These are phyloP conservation scores for Pyrrhosoma nymphula DNA, from an alignment of 2,888 invertebrate genomes.

Conservation along the genomic window DNA sequence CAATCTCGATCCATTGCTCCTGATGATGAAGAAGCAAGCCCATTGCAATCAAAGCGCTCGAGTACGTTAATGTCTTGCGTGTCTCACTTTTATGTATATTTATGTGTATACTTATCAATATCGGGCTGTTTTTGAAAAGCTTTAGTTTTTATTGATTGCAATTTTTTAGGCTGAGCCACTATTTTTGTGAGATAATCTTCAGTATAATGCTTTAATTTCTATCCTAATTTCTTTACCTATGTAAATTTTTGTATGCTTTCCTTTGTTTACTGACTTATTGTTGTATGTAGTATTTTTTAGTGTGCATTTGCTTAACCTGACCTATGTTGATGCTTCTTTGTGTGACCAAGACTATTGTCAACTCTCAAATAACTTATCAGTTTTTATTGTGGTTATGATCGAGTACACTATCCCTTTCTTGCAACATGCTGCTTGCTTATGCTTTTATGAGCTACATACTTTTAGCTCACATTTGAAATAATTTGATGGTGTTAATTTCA, in stretches of 20 bases:
- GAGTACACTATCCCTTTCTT: neutral
- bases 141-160: neutral
- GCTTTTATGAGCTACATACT: no score
- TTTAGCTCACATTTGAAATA: no score
- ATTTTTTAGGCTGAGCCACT: slow-evolving; percentile 43
- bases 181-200: neutral
- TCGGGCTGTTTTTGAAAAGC: slow-evolving; percentile 43
- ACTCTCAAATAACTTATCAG: neutral
- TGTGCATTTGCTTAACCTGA: neutral
- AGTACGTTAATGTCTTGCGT: slow-evolving; percentile 82
- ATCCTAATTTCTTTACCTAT: neutral
- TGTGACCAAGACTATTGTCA: neutral
- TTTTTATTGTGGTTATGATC: neutral
- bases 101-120: neutral
- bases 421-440: neutral
- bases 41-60: slow-evolving; percentile 90
- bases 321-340: neutral
- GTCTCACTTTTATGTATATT: slow-evolving; percentile 72
- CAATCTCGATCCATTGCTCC: slow-evolving; percentile 77
- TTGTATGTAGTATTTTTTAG: neutral
- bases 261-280: neutral
- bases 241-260: neutral
- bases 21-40: slow-evolving; percentile 89
- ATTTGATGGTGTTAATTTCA: no score
- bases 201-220: neutral